Conservation (phyloP, 2,888 invertebrate genomes). For the Scaptomyza cyrtandrae region DNA sequence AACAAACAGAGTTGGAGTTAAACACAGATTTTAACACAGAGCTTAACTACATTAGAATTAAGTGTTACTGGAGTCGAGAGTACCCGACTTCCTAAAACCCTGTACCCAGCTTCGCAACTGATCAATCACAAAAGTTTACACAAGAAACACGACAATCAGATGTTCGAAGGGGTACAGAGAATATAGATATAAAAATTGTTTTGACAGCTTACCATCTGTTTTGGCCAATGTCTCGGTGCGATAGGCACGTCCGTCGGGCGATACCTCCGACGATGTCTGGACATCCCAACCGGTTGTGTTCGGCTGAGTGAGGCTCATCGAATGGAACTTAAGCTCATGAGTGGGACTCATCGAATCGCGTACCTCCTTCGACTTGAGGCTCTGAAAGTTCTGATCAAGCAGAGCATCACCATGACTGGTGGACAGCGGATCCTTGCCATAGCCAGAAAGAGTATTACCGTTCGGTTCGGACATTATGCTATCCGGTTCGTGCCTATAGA, state of each 20-base stretch:
- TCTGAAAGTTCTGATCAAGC: slow-evolving; percentile 91
- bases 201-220: slow-evolving; percentile 86
- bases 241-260: slow-evolving; percentile 88
- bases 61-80: slow-evolving; percentile 18
- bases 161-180: slow-evolving; percentile 2
- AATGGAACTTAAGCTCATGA: slow-evolving; percentile 83
- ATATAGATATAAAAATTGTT: neutral
- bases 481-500: slow-evolving; percentile 86
- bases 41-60: slow-evolving; percentile 1
- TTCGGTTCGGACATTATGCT: slow-evolving; percentile 82
- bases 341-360: slow-evolving; percentile 91
- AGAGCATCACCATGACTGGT: slow-evolving; percentile 89
- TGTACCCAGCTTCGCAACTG: slow-evolving; percentile 9
- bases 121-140: neutral
- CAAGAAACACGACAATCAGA: neutral
- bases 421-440: slow-evolving; percentile 83
- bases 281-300: slow-evolving; percentile 88
- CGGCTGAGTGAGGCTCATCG: slow-evolving; percentile 81
- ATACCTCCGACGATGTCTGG: slow-evolving; percentile 87
- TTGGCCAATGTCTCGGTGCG: slow-evolving; percentile 87
- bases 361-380: slow-evolving; percentile 91
- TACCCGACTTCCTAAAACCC: slow-evolving; percentile 15
- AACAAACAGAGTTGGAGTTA: slow-evolving; percentile 51
- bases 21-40: slow-evolving; percentile 33
- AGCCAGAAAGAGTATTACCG: slow-evolving; percentile 83